Conservation (phyloP, 1,140 invertebrate species). For the Lasioglossum albipes region DNA sequence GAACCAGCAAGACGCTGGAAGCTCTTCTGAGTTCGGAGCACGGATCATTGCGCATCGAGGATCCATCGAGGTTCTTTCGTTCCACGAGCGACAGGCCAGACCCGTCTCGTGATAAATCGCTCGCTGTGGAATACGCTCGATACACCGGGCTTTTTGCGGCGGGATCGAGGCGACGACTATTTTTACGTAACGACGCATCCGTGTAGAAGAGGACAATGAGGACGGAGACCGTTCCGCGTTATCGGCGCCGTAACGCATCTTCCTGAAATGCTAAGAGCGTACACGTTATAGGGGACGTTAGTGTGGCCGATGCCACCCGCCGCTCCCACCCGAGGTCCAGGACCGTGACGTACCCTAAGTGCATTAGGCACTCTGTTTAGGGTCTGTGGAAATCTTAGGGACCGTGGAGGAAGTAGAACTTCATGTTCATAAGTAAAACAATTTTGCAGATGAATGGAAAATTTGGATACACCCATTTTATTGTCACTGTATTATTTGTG, state of each 20-base stretch:
- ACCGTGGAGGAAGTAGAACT: too few species aligned
- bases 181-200: constrained; percentile 1
- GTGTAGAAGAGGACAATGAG: neutral
- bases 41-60: neutral
- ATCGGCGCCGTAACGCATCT: constrained; percentile 51
- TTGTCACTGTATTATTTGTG: too few species aligned
- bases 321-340: neutral
- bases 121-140: constrained; percentile 7
- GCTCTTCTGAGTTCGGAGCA: neutral
- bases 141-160: constrained; percentile 3
- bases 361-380: too few species aligned
- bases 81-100: neutral
- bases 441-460: too few species aligned
- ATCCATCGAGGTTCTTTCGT: neutral
- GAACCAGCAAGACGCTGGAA: neutral
- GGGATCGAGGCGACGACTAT: neutral
- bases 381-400: too few species aligned
- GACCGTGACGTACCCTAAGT: too few species aligned
- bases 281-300: constrained; percentile 17
- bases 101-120: constrained; percentile 6
- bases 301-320: constrained; percentile 9
- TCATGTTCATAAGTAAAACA: too few species aligned
- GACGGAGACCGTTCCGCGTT: constrained; percentile 45
- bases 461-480: too few species aligned
- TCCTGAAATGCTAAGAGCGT: constrained; percentile 25